Base-by-base conservation (phyloP, 2,113 vertebrate species). In the Psittacus erithacus region DNA sequence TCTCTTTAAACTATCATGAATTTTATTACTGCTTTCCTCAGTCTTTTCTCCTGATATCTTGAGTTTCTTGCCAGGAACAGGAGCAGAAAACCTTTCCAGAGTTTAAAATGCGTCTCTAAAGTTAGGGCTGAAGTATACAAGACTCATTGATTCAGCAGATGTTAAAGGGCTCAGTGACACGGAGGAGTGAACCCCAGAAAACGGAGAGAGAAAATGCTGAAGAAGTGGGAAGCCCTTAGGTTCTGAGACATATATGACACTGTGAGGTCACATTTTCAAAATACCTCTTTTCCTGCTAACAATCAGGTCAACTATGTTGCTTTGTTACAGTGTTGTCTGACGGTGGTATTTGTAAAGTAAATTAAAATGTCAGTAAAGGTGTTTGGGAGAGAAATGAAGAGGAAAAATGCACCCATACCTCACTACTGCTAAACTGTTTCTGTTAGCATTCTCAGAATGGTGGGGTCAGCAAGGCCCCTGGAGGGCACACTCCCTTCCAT, bases 201-300 rank as follows among this genome's bases (percentile, higher is more conserved):
- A 75, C 0, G 0, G 35, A 84, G 64, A 60, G 15, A 60, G 11
- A 73, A 68, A 59, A 57, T 25, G 15, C 1, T 57, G 25, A 93
- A 77, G 39, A 67, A 74, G 3, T 0, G 0, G 17, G 25, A 74
- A 2, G 1, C 46, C 11, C 43, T 62, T 63, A 55, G 10, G 35
- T 73, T 44, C 33, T 10, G 7, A 69, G 49, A 49, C 25, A 17
- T 35, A 2, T 35, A 43, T 20, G 41, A 50, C 24, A 63, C 76
- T 7, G 7, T 70, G 44, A 75, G 17, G 44, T 80, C 55, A 76
- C 13, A 19, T 52, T 76, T 88, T 80, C 76, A 39, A 64, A 71
- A 25, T 46, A 29, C 7, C 43, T 11, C 39, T n/a, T 74, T 65
- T 67, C 33, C 31, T 49, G 7, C 50, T 44, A 44, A 39, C 17